Evolutionary conservation across 2,113 vertebrate genomes (phyloP), one percentile per base, ranked within the genome.

Genomic region (Mobula hypostoma): DNA sequence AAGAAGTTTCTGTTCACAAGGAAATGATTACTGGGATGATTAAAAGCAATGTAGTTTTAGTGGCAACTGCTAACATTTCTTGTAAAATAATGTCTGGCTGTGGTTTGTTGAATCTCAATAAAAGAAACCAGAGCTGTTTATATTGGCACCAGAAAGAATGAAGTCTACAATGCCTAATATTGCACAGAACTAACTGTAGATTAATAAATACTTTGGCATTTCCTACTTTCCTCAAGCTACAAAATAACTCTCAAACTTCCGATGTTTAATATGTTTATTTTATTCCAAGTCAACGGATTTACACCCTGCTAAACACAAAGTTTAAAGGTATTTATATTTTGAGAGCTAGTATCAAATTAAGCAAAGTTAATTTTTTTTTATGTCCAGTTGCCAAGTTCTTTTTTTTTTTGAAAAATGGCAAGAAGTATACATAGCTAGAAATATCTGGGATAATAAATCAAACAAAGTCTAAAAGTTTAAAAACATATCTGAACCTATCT

Each of bases 61-160:
- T 88, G 11, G 63, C 4, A 61, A n/a, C 58, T 66, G 63, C 58
- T n/a, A 88, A 66, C 1, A 32, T n/a, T 63, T 88, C 27, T 66
- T 19, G 29, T n/a, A n/a, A 63, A 63, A n/a, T 27, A 87, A n/a
- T n/a, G 48, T 88, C 14, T 88, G 58, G 29, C 15, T 88, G 27
- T 19, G 48, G 21, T 88, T n/a, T 66, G 85, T 88, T 88, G 14
- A n/a, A 85, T 8, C 29, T 66, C n/a, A 88, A 87, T 2, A 74
- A 74, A 74, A 7, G 29, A 12, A 32, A 19, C 29, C 29, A 66
- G 5, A n/a, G 4, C 29, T 88, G 14, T n/a, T 11, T 63, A 63
- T 19, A 66, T 32, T 88, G n/a, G 61, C 85, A 66, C 85, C 12
- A 61, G 85, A 88, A n/a, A 88, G 85, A 88, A 88, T 88, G n/a